Evolutionary conservation across 2,113 vertebrate genomes (phyloP), one percentile per base, ranked within the genome.

Genomic region (Monarcha castaneiventris): DNA sequence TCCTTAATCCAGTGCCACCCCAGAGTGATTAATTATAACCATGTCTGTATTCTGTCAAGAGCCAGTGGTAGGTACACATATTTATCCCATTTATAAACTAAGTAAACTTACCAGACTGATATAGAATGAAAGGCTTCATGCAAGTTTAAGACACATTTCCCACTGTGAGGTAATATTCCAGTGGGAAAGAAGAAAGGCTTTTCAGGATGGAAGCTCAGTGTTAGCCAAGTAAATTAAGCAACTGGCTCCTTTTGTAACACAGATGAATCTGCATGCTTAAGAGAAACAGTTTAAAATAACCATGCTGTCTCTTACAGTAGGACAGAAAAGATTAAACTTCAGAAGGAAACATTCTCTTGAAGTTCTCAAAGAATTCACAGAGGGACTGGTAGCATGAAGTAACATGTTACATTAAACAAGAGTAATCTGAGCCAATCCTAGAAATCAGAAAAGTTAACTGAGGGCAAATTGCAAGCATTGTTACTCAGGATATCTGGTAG

Each of bases 1-100:
- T 89, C 43, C 76, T 90, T 95, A 96, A 96, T 89, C 96, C 68
- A 90, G 79, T 88, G 77, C 25, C 41, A 66, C 63, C 37, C 59
- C 16, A 68, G 67, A 84, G 72, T 74, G 76, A 68, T 88, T 94
- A 92, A 90, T 88, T 88, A 93, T 80, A 83, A 88, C 44, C 30
- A 56, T 49, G 64, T n/a, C 59, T 86, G 26, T 41, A 10, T 66
- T 86, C 91, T 80, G 76, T 69, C 59, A 58, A 86, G 76, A 96
- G n/a, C 46, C 84, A 77, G 41, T 76, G 32, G 76, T 86, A 92
- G 86, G 68, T 89, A 95, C 67, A 86, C 48, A 73, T 83, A 92
- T 94, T 84, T 77, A 84, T 84, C 44, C 68, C 20, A 87, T 54
- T 85, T 80, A 95, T 80, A 89, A 95, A 89, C 49, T 66, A 69